These are phyloP conservation scores for Drosophila oshimai DNA, from an alignment of 1,140 invertebrate genomes.

Conservation along the genomic window DNA sequence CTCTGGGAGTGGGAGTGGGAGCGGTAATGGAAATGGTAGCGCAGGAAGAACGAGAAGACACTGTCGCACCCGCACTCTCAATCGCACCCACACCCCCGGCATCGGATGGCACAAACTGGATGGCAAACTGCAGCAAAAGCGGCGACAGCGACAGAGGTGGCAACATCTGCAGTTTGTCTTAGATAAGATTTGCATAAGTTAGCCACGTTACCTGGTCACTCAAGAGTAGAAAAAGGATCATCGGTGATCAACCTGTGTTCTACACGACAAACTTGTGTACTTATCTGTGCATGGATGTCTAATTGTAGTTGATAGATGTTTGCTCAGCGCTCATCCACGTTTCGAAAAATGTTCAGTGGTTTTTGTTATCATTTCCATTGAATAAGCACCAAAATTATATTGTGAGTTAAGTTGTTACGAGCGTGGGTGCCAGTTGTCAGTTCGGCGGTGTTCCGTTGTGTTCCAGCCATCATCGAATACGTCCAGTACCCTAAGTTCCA, in stretches of 20 bases:
- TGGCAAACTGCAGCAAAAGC: neutral
- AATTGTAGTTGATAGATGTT: neutral
- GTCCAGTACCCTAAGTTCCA: conserved; percentile 8
- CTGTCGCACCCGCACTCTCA: neutral
- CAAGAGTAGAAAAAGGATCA: neutral
- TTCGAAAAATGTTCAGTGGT: neutral
- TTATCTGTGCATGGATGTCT: no score
- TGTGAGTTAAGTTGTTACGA: neutral
- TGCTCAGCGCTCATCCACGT: neutral
- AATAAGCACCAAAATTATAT: neutral
- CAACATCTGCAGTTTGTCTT: conserved; percentile 3
- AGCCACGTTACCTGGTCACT: neutral
- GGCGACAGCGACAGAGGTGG: neutral
- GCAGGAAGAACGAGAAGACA: neutral
- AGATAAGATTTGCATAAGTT: conserved; percentile 4
- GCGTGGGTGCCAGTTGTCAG: neutral
- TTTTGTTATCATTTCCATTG: conserved; percentile 9
- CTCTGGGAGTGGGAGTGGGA: neutral
- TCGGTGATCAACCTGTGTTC: neutral
- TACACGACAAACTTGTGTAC: no score
- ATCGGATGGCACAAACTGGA: conserved; percentile 7
- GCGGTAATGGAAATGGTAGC: neutral
- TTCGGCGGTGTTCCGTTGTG: neutral
- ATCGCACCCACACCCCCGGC: neutral
- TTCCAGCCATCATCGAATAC: conserved; percentile 10